Conservation (phyloP, 2,113 vertebrate genomes). For the Otus sunia region DNA sequence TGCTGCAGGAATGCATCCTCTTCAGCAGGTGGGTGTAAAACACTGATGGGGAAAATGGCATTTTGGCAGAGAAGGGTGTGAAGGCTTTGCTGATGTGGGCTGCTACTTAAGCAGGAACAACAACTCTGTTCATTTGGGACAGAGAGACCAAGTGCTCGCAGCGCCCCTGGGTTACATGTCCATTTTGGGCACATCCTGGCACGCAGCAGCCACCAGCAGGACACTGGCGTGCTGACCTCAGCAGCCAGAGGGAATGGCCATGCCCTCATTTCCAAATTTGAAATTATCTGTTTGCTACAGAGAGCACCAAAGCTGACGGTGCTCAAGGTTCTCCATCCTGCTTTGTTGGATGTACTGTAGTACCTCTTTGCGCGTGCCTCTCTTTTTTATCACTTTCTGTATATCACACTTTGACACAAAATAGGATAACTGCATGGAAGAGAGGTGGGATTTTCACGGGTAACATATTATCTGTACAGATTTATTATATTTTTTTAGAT, state of each 20-base stretch:
- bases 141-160: too few relatives aligned
- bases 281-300: neutral
- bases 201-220: neutral
- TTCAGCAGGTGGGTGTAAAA: neutral
- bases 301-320: neutral
- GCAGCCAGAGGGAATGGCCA: rapidly evolving
- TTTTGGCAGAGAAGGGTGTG: neutral
- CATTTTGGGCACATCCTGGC: neutral
- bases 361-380: neutral
- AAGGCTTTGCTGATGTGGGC: neutral
- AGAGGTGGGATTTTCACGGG: neutral
- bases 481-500: neutral
- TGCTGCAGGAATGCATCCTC: neutral
- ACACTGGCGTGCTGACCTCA: neutral
- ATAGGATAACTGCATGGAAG: neutral
- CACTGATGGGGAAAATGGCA: neutral
- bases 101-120: neutral
- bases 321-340: neutral
- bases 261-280: neutral
- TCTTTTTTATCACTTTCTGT: neutral
- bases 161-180: neutral
- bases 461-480: neutral
- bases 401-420: neutral
- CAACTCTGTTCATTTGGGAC: neutral
- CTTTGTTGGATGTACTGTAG: neutral